Evolutionary conservation across 2,797 vertebrate genomes (phyloP), one percentile per base, ranked within the genome.

Genomic region (Trachops cirrhosus): DNA sequence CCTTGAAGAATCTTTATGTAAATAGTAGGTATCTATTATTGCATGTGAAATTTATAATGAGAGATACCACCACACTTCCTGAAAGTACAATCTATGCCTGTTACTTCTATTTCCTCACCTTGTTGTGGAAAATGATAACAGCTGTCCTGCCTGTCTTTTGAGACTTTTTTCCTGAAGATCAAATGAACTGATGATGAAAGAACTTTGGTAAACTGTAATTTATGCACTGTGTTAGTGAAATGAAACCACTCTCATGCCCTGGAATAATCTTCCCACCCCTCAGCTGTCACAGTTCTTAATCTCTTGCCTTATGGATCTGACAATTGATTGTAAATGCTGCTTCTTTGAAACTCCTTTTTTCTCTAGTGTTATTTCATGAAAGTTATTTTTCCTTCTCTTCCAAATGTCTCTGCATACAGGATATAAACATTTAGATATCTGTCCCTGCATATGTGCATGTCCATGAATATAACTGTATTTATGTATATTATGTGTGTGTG

Each of bases 21-120:
- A 96, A 95, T 95, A 97, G 82, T 50, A 96, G 82, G 39, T 95
- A 89, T 83, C 78, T 93, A 77, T 89, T 78, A 73, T 95, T 87
- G 86, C 92, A 89, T 83, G 95, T 90, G 80, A 95, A 95, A 89
- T 96, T 80, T 95, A 52, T 79, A 59, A 73, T 29, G 39, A 92
- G 54, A 91, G 80, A 83, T 48, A 90, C 85, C 75, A 73, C 80
- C 50, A 80, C 80, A 80, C 73, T 83, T 96, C 64, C 96, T 64
- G 83, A 93, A 92, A 94, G 86, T 54, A 46, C 44, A 83, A 26
- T 48, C 71, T 88, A 21, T 0, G 4, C 87, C 91, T 82, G 15
- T 80, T 94, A 78, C 57, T 92, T 89, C 32, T 92, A 22, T 57
- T 52, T 94, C 41, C 46, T 92, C 32, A 3, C 77, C 75, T 74